Evolutionary conservation across 1,140 invertebrate species (phyloP).

Genomic region (Drosophila persimilis): DNA sequence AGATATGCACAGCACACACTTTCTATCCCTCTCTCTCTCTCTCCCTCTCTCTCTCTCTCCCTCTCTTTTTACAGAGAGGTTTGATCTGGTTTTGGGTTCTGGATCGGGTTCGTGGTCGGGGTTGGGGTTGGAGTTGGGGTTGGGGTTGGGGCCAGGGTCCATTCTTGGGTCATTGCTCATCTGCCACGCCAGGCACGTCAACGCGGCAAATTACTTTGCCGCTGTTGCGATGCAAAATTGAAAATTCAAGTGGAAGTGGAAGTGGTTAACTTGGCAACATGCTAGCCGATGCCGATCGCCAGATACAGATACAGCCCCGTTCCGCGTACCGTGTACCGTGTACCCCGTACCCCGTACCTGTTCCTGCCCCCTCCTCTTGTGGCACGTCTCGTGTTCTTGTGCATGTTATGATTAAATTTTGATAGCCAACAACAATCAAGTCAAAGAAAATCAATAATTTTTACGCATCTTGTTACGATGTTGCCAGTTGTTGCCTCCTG

Average conservation of each 20-base stretch:
- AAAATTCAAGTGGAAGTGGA: constrained; percentile 68
- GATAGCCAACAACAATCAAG: constrained; percentile 81
- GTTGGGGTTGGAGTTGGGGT: too few species aligned
- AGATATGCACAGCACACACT: too few species aligned
- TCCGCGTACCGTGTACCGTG: neutral
- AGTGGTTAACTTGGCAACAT: constrained; percentile 78
- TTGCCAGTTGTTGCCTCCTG: constrained; percentile 25
- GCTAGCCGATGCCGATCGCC: constrained; percentile 51
- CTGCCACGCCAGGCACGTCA: constrained; percentile 79
- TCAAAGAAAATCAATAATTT: constrained; percentile 82
- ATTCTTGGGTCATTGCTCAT: constrained; percentile 70
- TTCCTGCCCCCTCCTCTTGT: constrained; percentile 4
- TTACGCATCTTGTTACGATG: constrained; percentile 82
- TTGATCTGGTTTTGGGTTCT: neutral
- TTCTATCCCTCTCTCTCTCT: neutral
- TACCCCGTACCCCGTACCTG: constrained; percentile 1
- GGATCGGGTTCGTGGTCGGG: neutral
- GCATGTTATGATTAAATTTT: constrained; percentile 82
- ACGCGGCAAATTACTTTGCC: constrained; percentile 77
- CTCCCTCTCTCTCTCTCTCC: too few species aligned
- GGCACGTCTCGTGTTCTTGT: constrained; percentile 25
- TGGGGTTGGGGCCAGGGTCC: constrained; percentile 3
- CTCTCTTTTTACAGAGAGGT: neutral
- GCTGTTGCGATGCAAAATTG: constrained; percentile 76
- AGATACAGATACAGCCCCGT: too few species aligned